Evolutionary conservation across 2,113 vertebrate genomes (phyloP).

Genomic region (Sus scrofa): T2T-Sscrofa CM000821.6:3000001-3000500

Average conservation of each 20-base stretch:
- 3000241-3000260: neutral
- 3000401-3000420: slow-evolving; percentile 22
- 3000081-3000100: neutral
- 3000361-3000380: neutral
- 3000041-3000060: neutral
- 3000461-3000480: too few species aligned
- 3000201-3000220: neutral
- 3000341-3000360: neutral
- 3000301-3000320: neutral
- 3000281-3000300: neutral
- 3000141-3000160: neutral
- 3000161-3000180: neutral
- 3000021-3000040: neutral
- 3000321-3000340: neutral
- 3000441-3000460: too few species aligned
- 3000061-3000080: neutral
- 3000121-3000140: too few species aligned
- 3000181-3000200: neutral
- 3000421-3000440: neutral
- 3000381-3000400: slow-evolving; percentile 12
- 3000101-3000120: neutral
- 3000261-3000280: neutral
- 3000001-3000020: neutral
- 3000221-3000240: neutral
- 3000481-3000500: neutral